Evolutionary conservation across 2,113 vertebrate genomes (phyloP), one percentile per base, ranked within the genome.

Genomic region (Propithecus coquereli): DNA sequence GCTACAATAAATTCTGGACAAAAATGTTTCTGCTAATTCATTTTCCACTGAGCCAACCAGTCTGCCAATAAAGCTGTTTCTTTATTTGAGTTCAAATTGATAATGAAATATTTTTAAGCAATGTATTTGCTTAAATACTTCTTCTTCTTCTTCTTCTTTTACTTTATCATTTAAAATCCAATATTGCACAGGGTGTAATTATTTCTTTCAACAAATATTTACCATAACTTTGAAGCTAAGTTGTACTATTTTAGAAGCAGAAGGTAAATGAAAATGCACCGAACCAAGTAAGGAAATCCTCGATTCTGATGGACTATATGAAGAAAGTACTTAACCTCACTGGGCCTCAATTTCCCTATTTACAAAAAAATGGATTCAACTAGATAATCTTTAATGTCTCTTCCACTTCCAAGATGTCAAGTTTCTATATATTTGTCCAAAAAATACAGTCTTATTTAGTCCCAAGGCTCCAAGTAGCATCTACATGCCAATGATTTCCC

Each of bases 11-110:
- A 97, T 97, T 93, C 90, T 92, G 45, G 73, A 92, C 87, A 87
- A 94, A 96, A 97, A 96, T 93, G 54, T 95, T 94, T 94, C 95
- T 95, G 87, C 68, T 87, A 80, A 97, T 94, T 97, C 87, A 93
- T 95, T 96, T 97, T 96, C 94, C 81, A 94, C 57, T n/a, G 77
- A 89, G 87, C 90, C 92, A 95, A 90, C 59, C 76, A 73, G 77
- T 88, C 86, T 97, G 96, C 93, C 96, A 90, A 84, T 43, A 59
- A 95, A 90, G 22, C 59, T 85, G 90, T 65, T 94, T 13, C 90
- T 97, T 95, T 76, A 85, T 91, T 92, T 95, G 71, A 96, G 92
- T 97, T 96, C 76, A 94, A 43, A 91, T 84, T 95, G 79, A 84
- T 66, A 82, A 76, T 66, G 76, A 87, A 92, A 93, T 96, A 88